These are phyloP conservation scores for Pyrrhosoma nymphula DNA, from an alignment of 2,888 invertebrate genomes.

Conservation along the genomic window DNA sequence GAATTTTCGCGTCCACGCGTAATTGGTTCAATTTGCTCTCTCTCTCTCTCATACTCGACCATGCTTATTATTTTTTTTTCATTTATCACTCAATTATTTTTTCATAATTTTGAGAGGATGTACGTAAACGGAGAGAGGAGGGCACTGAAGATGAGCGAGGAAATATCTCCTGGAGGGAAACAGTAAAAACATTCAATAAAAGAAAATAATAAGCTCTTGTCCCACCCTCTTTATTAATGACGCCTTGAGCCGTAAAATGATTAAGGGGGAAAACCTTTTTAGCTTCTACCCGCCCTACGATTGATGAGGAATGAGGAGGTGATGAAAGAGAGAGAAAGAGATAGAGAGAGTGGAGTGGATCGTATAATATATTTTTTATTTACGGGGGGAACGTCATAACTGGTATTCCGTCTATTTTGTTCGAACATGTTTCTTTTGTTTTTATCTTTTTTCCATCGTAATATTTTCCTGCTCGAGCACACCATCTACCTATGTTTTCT, in stretches of 20 bases:
- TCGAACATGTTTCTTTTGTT: neutral
- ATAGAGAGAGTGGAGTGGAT: neutral
- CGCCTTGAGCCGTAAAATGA: conserved; percentile 4
- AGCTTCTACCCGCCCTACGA: neutral
- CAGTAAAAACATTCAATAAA: neutral
- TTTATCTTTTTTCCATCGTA: neutral
- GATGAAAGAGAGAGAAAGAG: neutral
- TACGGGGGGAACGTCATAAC: neutral
- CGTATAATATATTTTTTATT: neutral
- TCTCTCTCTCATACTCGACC: no score
- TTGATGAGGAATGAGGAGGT: neutral
- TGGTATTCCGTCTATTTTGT: neutral
- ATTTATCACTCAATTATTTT: neutral
- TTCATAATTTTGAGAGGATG: neutral
- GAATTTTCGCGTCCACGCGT: conserved; percentile 21
- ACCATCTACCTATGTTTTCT: neutral
- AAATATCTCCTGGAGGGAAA: neutral
- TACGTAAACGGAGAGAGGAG: neutral
- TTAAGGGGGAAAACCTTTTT: neutral
- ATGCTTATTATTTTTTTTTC: neutral
- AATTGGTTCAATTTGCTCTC: conserved; percentile 23
- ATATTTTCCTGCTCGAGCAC: neutral
- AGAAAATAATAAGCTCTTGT: neutral
- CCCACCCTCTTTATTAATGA: neutral
- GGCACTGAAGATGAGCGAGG: neutral